Percentiles rank a stretch among this genome's conserved stretches.
Evolutionary conservation across 2,888 invertebrate genomes (phyloP).

Genomic region (Parasteatoda lunata): DNA sequence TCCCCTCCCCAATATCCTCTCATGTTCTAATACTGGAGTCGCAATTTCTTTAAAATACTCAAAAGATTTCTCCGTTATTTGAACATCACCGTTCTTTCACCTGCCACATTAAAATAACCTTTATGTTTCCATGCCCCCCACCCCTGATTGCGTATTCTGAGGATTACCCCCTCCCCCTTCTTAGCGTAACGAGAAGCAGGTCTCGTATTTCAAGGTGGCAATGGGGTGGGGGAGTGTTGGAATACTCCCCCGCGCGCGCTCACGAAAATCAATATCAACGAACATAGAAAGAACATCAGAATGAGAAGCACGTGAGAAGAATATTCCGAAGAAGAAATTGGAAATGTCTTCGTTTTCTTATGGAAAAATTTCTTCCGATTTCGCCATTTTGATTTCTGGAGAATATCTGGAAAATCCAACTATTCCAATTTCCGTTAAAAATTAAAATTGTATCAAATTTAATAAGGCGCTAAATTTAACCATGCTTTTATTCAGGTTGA

Average conservation of each 20-base stretch:
- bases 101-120: constrained; percentile 63
- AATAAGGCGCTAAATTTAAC: too few relatives aligned
- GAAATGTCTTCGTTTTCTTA: background rate
- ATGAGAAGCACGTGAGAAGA: constrained; percentile 41
- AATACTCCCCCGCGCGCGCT: constrained; percentile 4
- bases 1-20: constrained; percentile 6
- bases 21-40: constrained; percentile 20
- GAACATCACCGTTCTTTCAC: constrained; percentile 30
- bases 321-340: constrained; percentile 29
- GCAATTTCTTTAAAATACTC: constrained; percentile 59
- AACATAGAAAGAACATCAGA: constrained; percentile 42
- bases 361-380: background rate
- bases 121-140: constrained; percentile 15
- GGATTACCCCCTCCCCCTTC: background rate
- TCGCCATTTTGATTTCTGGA: too few relatives aligned
- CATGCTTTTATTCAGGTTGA: too few relatives aligned
- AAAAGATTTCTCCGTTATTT: constrained; percentile 23
- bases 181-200: constrained; percentile 48
- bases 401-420: too few relatives aligned
- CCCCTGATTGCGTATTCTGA: background rate
- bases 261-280: constrained; percentile 49
- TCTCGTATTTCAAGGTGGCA: constrained; percentile 61
- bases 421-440: too few relatives aligned
- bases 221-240: constrained; percentile 9
- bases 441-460: too few relatives aligned